Evolutionary conservation across 1,140 invertebrate species (phyloP).

Genomic region (Lerema accius): DNA sequence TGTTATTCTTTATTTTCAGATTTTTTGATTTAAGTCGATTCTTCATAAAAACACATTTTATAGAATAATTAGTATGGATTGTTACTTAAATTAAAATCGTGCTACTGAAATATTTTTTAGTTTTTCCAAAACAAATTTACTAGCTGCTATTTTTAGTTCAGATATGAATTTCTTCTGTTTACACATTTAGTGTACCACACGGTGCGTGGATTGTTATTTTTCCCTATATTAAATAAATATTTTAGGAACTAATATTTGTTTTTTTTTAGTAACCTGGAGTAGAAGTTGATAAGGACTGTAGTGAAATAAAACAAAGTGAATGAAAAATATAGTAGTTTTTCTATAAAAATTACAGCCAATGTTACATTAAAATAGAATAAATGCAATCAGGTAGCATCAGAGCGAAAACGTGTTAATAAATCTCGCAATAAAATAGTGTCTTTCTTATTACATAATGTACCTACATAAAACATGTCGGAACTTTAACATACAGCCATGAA

Average conservation of each 20-base stretch:
- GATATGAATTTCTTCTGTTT: slow-evolving; percentile 41
- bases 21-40: too few species aligned
- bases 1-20: too few species aligned
- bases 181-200: slow-evolving; percentile 59
- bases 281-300: background rate
- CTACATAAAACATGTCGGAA: slow-evolving; percentile 1
- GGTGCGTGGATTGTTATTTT: slow-evolving; percentile 69
- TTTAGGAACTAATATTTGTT: slow-evolving; percentile 56
- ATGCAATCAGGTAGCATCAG: slow-evolving; percentile 9
- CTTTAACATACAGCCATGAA: slow-evolving; percentile 1
- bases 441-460: slow-evolving; percentile 8
- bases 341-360: slow-evolving; percentile 23
- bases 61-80: background rate
- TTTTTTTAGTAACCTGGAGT: background rate
- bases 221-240: slow-evolving; percentile 73
- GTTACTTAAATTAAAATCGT: background rate
- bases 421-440: slow-evolving; percentile 7
- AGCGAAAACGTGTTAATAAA: slow-evolving; percentile 8
- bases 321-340: slow-evolving; percentile 16
- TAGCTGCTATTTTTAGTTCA: slow-evolving; percentile 7
- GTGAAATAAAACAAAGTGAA: slow-evolving; percentile 6
- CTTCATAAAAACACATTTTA: too few species aligned
- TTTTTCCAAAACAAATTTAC: background rate
- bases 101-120: background rate
- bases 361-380: slow-evolving; percentile 16